phyloP scores from a whole-genome alignment of 2,888 invertebrate genomes.

The Hydroisotoma schaefferi region DNA sequence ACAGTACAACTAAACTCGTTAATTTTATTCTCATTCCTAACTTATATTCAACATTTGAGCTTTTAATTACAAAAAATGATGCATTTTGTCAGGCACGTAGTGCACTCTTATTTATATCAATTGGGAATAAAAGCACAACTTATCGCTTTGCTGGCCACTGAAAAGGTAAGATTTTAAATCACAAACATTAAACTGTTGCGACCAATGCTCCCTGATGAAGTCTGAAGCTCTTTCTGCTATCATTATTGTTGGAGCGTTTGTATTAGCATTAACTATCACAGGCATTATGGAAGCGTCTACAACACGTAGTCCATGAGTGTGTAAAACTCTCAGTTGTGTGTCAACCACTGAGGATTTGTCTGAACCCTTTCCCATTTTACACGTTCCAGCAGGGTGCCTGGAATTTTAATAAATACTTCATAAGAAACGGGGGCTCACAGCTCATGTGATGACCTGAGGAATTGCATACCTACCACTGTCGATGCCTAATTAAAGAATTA shows the following conservation, averaged over 20 bases:
- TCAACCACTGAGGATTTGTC: slow-evolving; percentile 38
- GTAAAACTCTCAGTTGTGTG: slow-evolving; percentile 25
- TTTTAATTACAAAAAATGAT: too few species aligned
- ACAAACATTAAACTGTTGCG: slow-evolving; percentile 21
- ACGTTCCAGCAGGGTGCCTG: slow-evolving; percentile 34
- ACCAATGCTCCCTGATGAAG: slow-evolving; percentile 24
- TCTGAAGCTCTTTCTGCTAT: slow-evolving; percentile 25
- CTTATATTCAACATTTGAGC: too few species aligned
- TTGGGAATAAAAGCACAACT: not conserved
- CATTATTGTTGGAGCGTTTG: slow-evolving; percentile 24
- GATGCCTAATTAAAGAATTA: too few species aligned
- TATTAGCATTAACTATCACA: slow-evolving; percentile 29
- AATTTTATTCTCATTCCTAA: too few species aligned
- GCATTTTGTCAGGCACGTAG: too few species aligned
- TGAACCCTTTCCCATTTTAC: slow-evolving; percentile 31
- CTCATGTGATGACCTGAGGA: too few species aligned
- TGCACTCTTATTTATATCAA: not conserved
- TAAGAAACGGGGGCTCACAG: too few species aligned
- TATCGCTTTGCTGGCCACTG: not conserved
- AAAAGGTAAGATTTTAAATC: slow-evolving; percentile 24
- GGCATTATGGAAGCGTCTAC: slow-evolving; percentile 25
- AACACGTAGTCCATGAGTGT: slow-evolving; percentile 17
- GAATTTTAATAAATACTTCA: not conserved
- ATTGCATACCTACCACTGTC: too few species aligned
- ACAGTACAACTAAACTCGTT: too few species aligned